phyloP scores from a whole-genome alignment of 2,797 vertebrate genomes.

The Melanotaenia pygmaea region DNA sequence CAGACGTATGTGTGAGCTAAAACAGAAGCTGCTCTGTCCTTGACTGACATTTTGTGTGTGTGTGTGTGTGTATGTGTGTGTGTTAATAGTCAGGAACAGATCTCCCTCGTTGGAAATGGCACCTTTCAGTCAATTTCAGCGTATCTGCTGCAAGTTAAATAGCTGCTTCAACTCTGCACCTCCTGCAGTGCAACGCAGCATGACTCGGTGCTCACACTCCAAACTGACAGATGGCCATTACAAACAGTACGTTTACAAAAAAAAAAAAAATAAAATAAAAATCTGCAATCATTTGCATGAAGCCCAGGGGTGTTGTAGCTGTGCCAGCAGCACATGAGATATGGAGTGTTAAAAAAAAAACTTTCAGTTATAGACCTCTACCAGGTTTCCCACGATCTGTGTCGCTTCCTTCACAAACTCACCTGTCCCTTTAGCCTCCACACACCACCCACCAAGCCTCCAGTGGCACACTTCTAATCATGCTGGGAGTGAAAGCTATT shows the following conservation, averaged over 20 bases:
- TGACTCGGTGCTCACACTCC: conserved; percentile 70
- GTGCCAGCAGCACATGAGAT: conserved; percentile 57
- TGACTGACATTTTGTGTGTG: conserved; percentile 42
- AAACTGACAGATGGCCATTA: conserved; percentile 84
- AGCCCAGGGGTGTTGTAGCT: conserved; percentile 72
- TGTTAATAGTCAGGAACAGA: conserved; percentile 42
- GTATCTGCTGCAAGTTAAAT: conserved; percentile 73
- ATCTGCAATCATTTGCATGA: conserved; percentile 74
- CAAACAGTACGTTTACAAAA: conserved; percentile 75
- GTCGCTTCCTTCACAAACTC: conserved; percentile 35
- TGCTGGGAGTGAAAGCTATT: conserved; percentile 65
- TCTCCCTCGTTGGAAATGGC: conserved; percentile 57
- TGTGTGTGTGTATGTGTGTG: conserved; percentile 3
- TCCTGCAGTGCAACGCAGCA: conserved; percentile 65
- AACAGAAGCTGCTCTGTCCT: conserved; percentile 39
- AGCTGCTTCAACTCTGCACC: conserved; percentile 54
- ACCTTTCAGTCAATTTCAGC: conserved; percentile 73
- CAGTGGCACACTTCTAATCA: conserved; percentile 68
- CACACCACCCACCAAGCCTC: conserved; percentile 49
- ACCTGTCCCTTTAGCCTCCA: neutral
- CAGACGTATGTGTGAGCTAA: conserved; percentile 22
- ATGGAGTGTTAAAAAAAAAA: conserved; percentile 48
- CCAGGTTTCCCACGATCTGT: conserved; percentile 47
- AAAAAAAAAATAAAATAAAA: conserved; percentile 50
- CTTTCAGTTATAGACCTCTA: conserved; percentile 36